Base-by-base conservation (phyloP, 2,113 vertebrate genomes). In the Loxodonta africana region DNA sequence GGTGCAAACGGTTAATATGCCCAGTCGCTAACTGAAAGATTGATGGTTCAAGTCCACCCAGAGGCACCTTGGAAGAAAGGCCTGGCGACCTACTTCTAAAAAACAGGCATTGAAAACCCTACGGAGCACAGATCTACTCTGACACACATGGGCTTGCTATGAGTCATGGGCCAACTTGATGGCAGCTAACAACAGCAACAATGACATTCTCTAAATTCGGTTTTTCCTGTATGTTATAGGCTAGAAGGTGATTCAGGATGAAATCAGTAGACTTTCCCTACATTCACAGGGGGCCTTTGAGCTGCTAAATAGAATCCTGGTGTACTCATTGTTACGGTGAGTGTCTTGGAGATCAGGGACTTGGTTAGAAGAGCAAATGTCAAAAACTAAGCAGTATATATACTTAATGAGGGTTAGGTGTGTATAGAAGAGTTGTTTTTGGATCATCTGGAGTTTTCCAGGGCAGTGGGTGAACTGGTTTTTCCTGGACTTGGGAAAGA, bases 401-500 rank as follows among this genome's bases (percentile, higher is more conserved):
- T 6, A 4, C 23, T 33, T 5, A 12, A 28, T 23, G 17, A 87
- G 57, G 25, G 28, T n/a, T 78, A 63, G 20, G 20, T 53, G 37
- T 81, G 26, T 28, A 5, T 15, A 41, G 37, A 63, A 69, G 23
- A 62, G 81, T 33, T 63, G 33, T 60, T 81, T 90, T 6, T 20
- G 57, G 30, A 33, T 37, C 1, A 0, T 8, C 65, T 62, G 51
- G 17, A 17, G 37, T 69, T 96, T 95, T 73, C 60, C 76, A 63
- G 80, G 44, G 6, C 5, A 26, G 21, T 65, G 73, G 33, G 46
- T 89, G 28, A 95, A 10, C 69, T 81, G 63, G 63, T 92, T 71
- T 96, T 57, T 97, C 77, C 57, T 33, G 83, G 90, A 37, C 48
- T 89, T 83, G 33, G 82, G 62, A 88, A 93, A 83, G 15, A 71